Conservation (phyloP, 2,797 vertebrate species). For the Pristis pectinata region DNA sequence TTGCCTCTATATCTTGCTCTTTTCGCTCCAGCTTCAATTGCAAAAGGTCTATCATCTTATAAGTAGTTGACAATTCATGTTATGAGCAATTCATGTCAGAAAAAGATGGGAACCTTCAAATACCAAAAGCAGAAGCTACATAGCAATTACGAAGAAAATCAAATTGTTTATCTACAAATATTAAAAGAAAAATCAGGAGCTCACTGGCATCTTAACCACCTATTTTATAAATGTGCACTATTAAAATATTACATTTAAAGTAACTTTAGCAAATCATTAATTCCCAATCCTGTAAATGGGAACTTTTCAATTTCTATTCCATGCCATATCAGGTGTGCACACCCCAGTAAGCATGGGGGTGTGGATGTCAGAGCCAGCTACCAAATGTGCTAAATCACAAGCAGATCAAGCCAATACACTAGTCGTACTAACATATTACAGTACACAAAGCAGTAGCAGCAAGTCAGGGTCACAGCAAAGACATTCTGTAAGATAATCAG, state of each 20-base stretch:
- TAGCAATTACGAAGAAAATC: neutral
- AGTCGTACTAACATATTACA: neutral
- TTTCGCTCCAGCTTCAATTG: neutral
- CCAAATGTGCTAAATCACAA: neutral
- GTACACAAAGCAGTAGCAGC: neutral
- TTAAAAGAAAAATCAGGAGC: neutral
- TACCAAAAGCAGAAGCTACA: neutral
- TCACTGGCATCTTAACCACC: neutral
- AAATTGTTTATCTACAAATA: neutral
- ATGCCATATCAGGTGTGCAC: neutral
- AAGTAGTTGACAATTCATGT: neutral
- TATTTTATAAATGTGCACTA: too few relatives aligned
- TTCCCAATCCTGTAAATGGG: neutral
- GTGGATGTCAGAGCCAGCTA: neutral
- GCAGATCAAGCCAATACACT: neutral
- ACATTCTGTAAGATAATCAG: neutral
- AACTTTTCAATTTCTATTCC: neutral
- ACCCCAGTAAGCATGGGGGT: neutral
- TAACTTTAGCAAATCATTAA: neutral
- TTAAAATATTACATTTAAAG: neutral
- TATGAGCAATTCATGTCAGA: neutral
- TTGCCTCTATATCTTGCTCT: neutral
- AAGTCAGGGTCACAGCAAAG: conserved; percentile 1
- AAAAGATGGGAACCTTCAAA: neutral
- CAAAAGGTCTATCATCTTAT: neutral